A percentile compares a stretch with the other conserved stretches of the same genome.
Evolutionary conservation across 2,797 vertebrate genomes (phyloP).

Genomic region (Graptemys geographica): DNA sequence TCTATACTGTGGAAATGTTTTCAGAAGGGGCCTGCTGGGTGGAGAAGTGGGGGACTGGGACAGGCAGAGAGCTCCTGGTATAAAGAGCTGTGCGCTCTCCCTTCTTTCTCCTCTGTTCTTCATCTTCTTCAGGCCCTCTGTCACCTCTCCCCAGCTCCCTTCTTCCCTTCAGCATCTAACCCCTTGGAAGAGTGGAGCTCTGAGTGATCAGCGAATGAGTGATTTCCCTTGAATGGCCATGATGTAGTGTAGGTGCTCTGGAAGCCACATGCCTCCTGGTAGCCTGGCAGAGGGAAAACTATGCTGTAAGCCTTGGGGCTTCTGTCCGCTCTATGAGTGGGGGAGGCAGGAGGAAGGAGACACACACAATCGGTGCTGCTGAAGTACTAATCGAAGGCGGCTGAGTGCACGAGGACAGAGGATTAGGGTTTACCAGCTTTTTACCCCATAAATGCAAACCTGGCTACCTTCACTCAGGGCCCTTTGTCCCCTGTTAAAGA

Average conservation of each 20-base stretch:
- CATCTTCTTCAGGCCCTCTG: background rate
- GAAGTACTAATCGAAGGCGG: background rate
- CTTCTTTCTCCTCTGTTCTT: background rate
- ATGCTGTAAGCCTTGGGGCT: background rate
- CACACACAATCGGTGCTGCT: background rate
- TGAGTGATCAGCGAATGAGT: background rate
- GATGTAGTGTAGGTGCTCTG: background rate
- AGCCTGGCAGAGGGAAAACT: fast-evolving
- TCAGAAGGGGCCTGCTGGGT: background rate
- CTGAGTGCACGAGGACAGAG: background rate
- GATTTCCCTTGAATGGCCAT: background rate
- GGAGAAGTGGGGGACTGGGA: background rate
- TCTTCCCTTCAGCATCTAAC: background rate
- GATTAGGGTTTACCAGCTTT: background rate
- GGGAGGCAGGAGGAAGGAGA: background rate
- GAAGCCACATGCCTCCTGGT: background rate
- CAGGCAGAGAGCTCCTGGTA: background rate
- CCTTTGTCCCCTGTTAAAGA: background rate
- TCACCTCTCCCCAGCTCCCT: background rate
- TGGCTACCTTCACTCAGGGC: background rate
- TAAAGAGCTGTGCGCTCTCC: background rate
- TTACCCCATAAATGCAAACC: background rate
- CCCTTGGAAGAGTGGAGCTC: background rate
- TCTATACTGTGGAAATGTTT: background rate
- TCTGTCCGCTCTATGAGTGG: background rate